Percentiles rank a stretch among this genome's conserved stretches.
Evolutionary conservation across 2,113 vertebrate species (phyloP).

Genomic region (Ranitomeya variabilis): DNA sequence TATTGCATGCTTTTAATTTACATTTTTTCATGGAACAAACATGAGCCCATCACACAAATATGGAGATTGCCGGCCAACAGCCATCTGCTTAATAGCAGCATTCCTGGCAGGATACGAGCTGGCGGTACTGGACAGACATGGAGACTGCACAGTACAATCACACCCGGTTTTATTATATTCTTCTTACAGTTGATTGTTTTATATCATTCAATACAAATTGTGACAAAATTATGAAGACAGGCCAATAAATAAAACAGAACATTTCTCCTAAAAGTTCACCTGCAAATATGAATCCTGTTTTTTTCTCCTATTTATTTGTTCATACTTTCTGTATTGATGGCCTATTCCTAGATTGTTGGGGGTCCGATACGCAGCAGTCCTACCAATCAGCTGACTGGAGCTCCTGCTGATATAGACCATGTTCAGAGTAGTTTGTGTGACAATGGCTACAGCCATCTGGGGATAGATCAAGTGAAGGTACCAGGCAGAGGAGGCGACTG

Average conservation of each 20-base stretch:
- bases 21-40: constrained; percentile 24
- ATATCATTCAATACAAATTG: too few relatives aligned
- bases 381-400: too few relatives aligned
- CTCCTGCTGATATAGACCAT: too few relatives aligned
- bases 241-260: neutral
- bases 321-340: too few relatives aligned
- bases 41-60: constrained; percentile 27
- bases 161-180: neutral
- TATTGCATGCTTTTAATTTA: constrained; percentile 41
- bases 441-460: too few relatives aligned
- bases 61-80: neutral
- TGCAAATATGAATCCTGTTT: neutral
- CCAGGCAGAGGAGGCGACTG: too few relatives aligned
- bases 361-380: too few relatives aligned
- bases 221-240: too few relatives aligned
- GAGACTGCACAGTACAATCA: neutral
- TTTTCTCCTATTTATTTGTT: too few relatives aligned
- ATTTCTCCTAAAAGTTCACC: neutral
- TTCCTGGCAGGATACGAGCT: constrained; percentile 21
- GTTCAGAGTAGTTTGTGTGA: too few relatives aligned
- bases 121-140: neutral
- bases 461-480: too few relatives aligned
- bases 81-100: constrained; percentile 43
- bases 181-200: neutral
- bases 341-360: too few relatives aligned